Evolutionary conservation across 2,113 vertebrate genomes (phyloP).

Genomic region (Glareola pratincola): DNA sequence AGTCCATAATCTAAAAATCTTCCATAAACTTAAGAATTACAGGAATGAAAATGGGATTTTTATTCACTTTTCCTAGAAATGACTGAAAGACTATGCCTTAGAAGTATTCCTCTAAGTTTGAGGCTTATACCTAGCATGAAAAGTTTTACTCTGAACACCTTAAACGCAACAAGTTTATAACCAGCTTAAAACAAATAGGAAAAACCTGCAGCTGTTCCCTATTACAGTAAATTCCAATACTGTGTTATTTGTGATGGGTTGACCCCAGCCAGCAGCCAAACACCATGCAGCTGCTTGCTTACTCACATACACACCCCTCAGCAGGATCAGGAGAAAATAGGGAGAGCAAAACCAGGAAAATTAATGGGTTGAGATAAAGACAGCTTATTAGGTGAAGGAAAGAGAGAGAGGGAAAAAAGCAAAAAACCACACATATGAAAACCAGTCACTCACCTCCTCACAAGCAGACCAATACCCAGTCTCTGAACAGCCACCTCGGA

Average conservation of each 20-base stretch:
- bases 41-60: not conserved
- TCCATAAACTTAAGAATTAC: not conserved
- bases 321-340: not conserved
- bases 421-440: not conserved
- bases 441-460: not conserved
- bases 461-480: not conserved
- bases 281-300: not conserved
- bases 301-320: not conserved
- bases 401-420: fast-evolving
- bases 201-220: not conserved
- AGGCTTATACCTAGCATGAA: not conserved
- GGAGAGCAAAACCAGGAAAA: not conserved
- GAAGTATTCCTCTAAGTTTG: not conserved
- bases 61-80: not conserved
- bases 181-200: not conserved
- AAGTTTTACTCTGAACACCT: not conserved
- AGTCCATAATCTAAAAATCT: not conserved
- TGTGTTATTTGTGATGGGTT: not conserved
- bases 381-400: not conserved
- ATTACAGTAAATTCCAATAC: not conserved
- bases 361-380: not conserved
- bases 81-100: not conserved
- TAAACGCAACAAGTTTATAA: not conserved
- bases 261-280: not conserved
- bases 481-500: not conserved